Conservation (phyloP, 2,113 vertebrate species). For the Steatornis caripensis region DNA sequence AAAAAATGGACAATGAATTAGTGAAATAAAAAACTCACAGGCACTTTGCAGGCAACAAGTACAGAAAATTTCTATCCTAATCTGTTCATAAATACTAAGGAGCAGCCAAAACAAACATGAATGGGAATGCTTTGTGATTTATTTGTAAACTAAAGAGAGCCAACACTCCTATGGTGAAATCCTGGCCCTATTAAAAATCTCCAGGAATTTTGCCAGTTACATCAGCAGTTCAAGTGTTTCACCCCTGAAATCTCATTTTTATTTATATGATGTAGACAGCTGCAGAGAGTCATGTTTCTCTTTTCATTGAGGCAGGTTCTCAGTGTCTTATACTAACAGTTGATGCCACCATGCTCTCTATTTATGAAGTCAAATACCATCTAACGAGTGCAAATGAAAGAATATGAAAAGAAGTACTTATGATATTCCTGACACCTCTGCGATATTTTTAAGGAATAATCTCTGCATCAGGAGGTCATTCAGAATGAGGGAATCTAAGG, state of each 20-base stretch:
- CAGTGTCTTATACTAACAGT: background rate
- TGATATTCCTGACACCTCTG: background rate
- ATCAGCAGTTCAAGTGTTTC: background rate
- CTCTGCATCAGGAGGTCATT: background rate
- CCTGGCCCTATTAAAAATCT: background rate
- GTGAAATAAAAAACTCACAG: background rate
- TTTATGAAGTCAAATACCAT: background rate
- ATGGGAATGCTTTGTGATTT: background rate
- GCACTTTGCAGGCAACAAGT: background rate
- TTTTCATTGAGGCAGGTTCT: background rate
- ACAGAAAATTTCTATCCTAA: background rate
- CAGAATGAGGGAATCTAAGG: background rate
- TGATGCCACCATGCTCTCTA: background rate
- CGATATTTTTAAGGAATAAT: background rate
- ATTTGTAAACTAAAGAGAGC: background rate
- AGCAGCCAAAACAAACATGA: conserved; percentile 1
- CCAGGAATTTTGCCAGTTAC: conserved; percentile 27
- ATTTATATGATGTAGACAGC: background rate
- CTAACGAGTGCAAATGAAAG: background rate
- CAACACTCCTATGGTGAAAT: background rate
- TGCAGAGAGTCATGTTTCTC: background rate
- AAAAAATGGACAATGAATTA: background rate
- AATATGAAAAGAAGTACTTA: background rate
- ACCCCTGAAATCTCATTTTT: background rate
- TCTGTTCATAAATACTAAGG: background rate